Evolutionary conservation across 2,888 invertebrate genomes (phyloP).

Genomic region (Anoplius nigerrimus): DNA sequence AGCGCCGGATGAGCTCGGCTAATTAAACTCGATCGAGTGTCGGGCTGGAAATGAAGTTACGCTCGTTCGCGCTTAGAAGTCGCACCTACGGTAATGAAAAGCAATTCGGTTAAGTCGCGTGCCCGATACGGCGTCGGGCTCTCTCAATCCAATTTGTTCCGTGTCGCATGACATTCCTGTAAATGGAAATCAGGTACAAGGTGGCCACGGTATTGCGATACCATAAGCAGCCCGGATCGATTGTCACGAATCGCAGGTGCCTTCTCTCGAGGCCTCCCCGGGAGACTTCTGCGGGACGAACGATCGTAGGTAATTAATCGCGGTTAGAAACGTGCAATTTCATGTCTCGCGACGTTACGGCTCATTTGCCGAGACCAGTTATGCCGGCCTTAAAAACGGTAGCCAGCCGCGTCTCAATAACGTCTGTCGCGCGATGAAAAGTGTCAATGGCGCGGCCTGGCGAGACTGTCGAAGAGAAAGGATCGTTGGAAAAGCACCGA

Average conservation of each 20-base stretch:
- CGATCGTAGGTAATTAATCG: constrained; percentile 46
- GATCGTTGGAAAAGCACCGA: too few species aligned
- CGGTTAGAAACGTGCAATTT: constrained; percentile 49
- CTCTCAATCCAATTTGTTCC: constrained; percentile 6
- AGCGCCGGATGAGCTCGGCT: too few species aligned
- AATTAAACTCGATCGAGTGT: too few species aligned
- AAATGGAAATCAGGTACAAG: constrained; percentile 55
- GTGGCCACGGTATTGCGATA: constrained; percentile 23
- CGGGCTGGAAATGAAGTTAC: too few species aligned
- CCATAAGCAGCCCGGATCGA: constrained; percentile 41
- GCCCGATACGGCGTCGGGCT: constrained; percentile 20
- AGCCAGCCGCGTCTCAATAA: background rate
- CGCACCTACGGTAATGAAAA: constrained; percentile 10
- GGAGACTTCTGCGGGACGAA: constrained; percentile 25
- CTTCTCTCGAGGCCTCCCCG: too few species aligned
- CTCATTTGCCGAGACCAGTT: constrained; percentile 3
- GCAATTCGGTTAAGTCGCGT: constrained; percentile 13
- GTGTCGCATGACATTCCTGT: constrained; percentile 20
- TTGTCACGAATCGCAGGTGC: constrained; percentile 38
- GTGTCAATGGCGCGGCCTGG: too few species aligned
- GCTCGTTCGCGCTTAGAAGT: background rate
- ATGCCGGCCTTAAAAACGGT: constrained; percentile 18
- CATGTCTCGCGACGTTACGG: constrained; percentile 28
- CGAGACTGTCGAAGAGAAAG: too few species aligned
- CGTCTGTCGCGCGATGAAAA: background rate